Evolutionary conservation across 2,797 vertebrate species (phyloP).

Genomic region (Platalea minor): DNA sequence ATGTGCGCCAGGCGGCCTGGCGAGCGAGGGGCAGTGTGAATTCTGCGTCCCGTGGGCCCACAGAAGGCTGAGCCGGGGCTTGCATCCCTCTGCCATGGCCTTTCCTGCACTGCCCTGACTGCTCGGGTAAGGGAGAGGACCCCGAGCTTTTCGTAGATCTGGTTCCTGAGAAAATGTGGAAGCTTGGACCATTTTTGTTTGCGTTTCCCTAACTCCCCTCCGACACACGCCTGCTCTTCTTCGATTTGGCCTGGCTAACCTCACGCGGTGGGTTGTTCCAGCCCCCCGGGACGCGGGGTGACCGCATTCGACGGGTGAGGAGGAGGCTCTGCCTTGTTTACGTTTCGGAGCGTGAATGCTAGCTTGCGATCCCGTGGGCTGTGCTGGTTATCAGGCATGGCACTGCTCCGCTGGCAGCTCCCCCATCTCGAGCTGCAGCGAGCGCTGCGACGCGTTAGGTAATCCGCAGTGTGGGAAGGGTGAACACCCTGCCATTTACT

Average conservation of each 20-base stretch:
- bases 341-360: not conserved
- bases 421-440: not conserved
- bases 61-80: not conserved
- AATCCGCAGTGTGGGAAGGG: slow-evolving; percentile 22
- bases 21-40: accelerated
- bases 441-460: not conserved
- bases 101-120: not conserved
- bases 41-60: not conserved
- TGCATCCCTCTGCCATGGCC: not conserved
- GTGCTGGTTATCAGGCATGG: not conserved
- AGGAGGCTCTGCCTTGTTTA: not conserved
- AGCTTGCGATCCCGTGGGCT: not conserved
- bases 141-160: not conserved
- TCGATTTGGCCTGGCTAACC: not conserved
- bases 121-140: not conserved
- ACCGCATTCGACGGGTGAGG: not conserved
- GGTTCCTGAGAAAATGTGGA: not conserved
- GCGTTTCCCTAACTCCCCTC: not conserved
- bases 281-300: not conserved
- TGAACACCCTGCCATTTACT: slow-evolving; percentile 40
- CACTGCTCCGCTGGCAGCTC: slow-evolving; percentile 23
- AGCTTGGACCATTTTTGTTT: not conserved
- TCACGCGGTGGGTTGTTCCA: not conserved
- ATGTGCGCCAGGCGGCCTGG: not conserved
- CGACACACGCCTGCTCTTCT: not conserved